Conservation (phyloP, 2,113 vertebrate genomes). For the Mobula hypostoma region DNA sequence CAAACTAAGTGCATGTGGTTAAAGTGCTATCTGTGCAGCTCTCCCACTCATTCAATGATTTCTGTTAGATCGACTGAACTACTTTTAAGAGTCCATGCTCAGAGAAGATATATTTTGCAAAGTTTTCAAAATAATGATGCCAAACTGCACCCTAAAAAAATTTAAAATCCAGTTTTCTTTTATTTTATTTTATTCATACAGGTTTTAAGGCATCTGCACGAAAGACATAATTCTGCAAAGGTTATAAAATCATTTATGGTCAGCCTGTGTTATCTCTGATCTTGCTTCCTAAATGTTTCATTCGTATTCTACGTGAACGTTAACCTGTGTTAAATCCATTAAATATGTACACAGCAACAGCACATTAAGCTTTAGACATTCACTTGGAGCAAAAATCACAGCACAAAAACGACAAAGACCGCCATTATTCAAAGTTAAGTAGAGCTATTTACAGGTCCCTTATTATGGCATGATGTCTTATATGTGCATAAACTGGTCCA, state of each 20-base stretch:
- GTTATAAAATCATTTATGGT: constrained; percentile 57
- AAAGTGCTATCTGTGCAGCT: not conserved
- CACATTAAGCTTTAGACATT: constrained; percentile 68
- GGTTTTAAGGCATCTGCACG: constrained; percentile 65
- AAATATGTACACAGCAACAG: constrained; percentile 83
- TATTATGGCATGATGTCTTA: constrained; percentile 54
- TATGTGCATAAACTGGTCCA: constrained; percentile 59
- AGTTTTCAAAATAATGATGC: constrained; percentile 40
- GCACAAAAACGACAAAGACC: constrained; percentile 62
- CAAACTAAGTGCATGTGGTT: not conserved
- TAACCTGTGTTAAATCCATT: constrained; percentile 78
- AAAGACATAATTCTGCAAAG: constrained; percentile 57
- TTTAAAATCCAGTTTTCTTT: constrained; percentile 72
- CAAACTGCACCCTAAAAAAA: constrained; percentile 43
- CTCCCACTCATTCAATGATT: not conserved
- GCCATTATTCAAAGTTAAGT: constrained; percentile 57
- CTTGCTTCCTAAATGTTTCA: constrained; percentile 44
- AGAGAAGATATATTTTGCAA: not conserved
- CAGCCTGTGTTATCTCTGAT: constrained; percentile 52
- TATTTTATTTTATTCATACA: constrained; percentile 54
- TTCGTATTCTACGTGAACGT: constrained; percentile 63
- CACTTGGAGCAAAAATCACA: constrained; percentile 66
- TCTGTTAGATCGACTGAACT: not conserved
- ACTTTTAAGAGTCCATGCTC: not conserved
- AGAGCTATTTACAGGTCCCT: constrained; percentile 69